Base-by-base conservation (phyloP, 2,888 invertebrate genomes). In the Xylota sylvarum region DNA sequence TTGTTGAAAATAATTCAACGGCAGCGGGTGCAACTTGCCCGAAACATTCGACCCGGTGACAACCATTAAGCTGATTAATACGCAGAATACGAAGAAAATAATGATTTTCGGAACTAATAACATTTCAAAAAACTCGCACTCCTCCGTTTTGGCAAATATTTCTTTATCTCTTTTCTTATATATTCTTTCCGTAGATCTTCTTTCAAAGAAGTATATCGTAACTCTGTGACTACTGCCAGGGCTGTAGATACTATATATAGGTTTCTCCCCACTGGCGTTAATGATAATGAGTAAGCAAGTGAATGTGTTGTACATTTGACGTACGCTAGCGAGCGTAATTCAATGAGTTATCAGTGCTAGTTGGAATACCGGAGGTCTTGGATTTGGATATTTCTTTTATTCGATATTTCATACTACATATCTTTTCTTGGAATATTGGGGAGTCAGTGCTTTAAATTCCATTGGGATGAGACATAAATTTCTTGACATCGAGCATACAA, bases 1-100 rank as follows among this genome's bases (percentile, higher is more conserved):
- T 43, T 46, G 73, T 32, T 56, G 40, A 5, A 82, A 60, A 32
- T 86, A 69, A 19, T 73, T 56, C 17, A 86, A 35, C 37, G 60
- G 76, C 27, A 46, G 37, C 6, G 77, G 77, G 43, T 67, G 67
- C 7, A 48, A 9, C 14, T 82, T 77, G 7, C 62, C 81, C 77
- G 72, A 46, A 17, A 32, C 73, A 3, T 69, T 69, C 17, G 76
- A 78, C 12, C 56, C 77, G 35, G 30, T 55, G 32, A 48, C 60
- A n/a, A 82, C 77, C 86, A 86, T 86, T 4, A 52, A 32, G 10
- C 55, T 55, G 62, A 69, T n/a, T 23, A 73, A 9, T 17, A 72
- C 9, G 19, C 40, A 62, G 23, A 56, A 14, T 73, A 64, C 10
- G 35, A 69, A 58, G 17, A 64, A 32, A 1, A 10, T 6, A 27